These are phyloP conservation scores for Larimichthys crocea DNA, from an alignment of 2,113 vertebrate species.

Conservation along the genomic window DNA sequence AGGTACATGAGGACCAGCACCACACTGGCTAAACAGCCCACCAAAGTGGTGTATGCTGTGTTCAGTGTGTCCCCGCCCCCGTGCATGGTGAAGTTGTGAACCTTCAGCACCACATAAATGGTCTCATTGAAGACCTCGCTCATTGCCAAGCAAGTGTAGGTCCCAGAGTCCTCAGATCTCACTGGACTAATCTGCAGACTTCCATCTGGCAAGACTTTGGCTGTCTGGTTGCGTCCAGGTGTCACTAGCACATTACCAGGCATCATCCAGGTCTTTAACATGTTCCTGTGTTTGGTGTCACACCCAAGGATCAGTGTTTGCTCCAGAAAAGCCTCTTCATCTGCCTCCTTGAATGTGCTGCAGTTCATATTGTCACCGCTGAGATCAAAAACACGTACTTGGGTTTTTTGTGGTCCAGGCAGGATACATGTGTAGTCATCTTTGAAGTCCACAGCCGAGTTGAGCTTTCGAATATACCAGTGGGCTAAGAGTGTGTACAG, in stretches of 20 bases:
- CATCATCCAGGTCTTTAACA: constrained; percentile 89
- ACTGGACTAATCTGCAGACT: constrained; percentile 86
- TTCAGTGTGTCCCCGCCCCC: constrained; percentile 90
- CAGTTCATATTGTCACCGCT: constrained; percentile 89
- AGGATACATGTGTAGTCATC: constrained; percentile 87
- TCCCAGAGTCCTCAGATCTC: constrained; percentile 88
- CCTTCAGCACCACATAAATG: constrained; percentile 92
- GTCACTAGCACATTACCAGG: constrained; percentile 85
- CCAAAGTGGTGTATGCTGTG: constrained; percentile 97
- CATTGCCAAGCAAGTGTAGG: constrained; percentile 91
- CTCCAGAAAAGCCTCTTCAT: constrained; percentile 88
- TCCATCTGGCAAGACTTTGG: constrained; percentile 84
- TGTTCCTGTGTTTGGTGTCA: constrained; percentile 89
- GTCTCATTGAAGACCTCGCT: constrained; percentile 93
- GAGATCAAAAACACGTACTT: constrained; percentile 83
- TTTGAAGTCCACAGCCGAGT: constrained; percentile 91
- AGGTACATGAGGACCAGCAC: constrained; percentile 97
- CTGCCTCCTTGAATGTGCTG: constrained; percentile 89
- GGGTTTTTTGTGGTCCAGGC: constrained; percentile 66
- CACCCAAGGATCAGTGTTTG: constrained; percentile 88
- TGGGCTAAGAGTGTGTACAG: constrained; percentile 92
- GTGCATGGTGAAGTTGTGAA: constrained; percentile 91
- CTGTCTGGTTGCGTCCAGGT: constrained; percentile 84
- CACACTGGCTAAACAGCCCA: constrained; percentile 95
- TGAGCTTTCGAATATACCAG: constrained; percentile 89